Evolutionary conservation across 2,797 vertebrate genomes (phyloP), one percentile per base, ranked within the genome.

Genomic region (Vipera latastei): DNA sequence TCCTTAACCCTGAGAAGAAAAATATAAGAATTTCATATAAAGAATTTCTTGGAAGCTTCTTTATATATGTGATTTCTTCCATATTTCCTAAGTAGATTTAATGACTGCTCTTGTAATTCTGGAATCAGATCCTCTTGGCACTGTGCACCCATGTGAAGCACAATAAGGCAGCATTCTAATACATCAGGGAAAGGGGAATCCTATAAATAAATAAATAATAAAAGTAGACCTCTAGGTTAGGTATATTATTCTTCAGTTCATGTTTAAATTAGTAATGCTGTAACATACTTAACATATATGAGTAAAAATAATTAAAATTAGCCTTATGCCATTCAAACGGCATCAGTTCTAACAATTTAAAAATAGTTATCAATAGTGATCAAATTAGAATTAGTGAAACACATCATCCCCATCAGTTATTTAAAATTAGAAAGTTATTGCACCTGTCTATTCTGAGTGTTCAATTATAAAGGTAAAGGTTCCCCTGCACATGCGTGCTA

Each of bases 131-230:
- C 56, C 12, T 90, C 59, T 1, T 95, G 91, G 0, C 96, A 97
- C 16, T 95, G 97, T 55, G 94, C 86, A 32, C 95, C 92, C 0
- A 98, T 65, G 95, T 98, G 97, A 48, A 99, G 98, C 9, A 99
- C 95, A 2, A 99, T 97, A 3, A 99, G 98, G 93, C 98, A 99
- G 95, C 99, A 99, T 89, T 99, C 99, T 14, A 98, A 86, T 3
- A 99, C 99, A 0, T 99, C 98, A 0, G 99, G 99, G 94, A 98
- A 99, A 0, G 98, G 98, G 95, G 96, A 98, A 92, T 94, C 96
- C 99, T 99, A 96, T 88, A 97, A 95, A 28, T 88, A 88, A 88
- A 90, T 22, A 0, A 20, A 91, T 20, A 4, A 48, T 48, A 18
- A 44, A 38, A 38, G 38, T 38, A 38, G 38, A 2, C 38, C 38